phyloP scores from a whole-genome alignment of 2,797 vertebrate genomes.

The Oreortyx pictus region DNA sequence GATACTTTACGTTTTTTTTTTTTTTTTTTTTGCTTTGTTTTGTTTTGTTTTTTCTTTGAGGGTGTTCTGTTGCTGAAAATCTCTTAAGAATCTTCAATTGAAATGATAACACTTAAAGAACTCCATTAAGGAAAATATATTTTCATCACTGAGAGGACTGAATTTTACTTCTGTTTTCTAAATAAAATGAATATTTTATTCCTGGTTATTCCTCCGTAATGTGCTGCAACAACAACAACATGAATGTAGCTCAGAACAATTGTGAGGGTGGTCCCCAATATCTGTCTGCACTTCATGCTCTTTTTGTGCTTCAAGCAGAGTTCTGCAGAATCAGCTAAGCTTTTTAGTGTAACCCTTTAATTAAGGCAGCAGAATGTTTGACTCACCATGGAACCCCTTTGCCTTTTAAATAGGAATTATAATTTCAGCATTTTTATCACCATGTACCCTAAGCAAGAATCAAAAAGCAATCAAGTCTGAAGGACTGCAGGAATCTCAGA shows the following conservation, averaged over 20 bases:
- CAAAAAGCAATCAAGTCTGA: slow-evolving; percentile 73
- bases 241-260: neutral
- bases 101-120: neutral
- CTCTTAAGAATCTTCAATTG: neutral
- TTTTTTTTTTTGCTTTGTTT: neutral
- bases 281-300: neutral
- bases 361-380: slow-evolving; percentile 45
- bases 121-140: neutral
- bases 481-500: slow-evolving; percentile 57
- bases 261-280: neutral
- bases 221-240: neutral
- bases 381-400: slow-evolving; percentile 5
- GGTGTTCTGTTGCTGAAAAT: neutral
- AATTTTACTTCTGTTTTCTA: neutral
- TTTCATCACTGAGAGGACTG: neutral
- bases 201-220: neutral
- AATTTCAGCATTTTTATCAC: slow-evolving; percentile 68
- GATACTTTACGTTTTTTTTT: neutral
- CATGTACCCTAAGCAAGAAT: slow-evolving; percentile 65
- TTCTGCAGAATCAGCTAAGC: neutral
- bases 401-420: slow-evolving; percentile 49
- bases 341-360: slow-evolving; percentile 60
- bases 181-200: neutral
- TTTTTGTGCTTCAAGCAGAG: neutral
- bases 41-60: neutral